phyloP scores from a whole-genome alignment of 2,113 vertebrate species.

The Thunnus thynnus region DNA sequence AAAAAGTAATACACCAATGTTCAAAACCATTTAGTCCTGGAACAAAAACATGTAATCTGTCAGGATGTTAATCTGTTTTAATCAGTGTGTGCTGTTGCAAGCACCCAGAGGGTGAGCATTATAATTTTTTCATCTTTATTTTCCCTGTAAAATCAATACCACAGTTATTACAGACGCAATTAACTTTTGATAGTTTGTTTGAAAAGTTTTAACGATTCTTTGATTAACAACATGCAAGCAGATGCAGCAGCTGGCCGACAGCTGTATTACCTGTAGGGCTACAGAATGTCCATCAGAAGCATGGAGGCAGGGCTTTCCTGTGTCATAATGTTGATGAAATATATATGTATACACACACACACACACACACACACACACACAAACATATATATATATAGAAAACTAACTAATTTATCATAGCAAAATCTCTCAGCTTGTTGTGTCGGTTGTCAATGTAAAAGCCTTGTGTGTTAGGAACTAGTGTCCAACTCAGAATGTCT shows the following conservation, averaged over 20 bases:
- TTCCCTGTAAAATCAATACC: not conserved
- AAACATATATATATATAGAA: too few relatives aligned
- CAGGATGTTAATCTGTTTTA: not conserved
- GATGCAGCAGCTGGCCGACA: not conserved
- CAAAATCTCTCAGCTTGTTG: not conserved
- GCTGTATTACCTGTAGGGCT: too few relatives aligned
- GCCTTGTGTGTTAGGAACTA: not conserved
- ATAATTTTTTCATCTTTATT: not conserved
- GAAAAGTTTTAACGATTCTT: not conserved
- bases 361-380: too few relatives aligned
- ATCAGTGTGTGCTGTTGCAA: not conserved
- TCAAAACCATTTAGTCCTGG: not conserved
- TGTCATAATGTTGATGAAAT: not conserved
- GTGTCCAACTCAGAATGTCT: not conserved
- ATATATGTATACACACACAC: too few relatives aligned
- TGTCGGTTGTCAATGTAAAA: not conserved
- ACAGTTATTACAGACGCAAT: not conserved
- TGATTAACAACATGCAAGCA: not conserved
- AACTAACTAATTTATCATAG: not conserved
- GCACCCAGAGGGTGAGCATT: not conserved
- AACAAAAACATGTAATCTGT: not conserved
- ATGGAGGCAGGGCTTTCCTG: not conserved
- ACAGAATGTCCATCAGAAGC: not conserved
- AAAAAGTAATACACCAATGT: not conserved
- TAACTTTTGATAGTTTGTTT: too few relatives aligned